Conservation (phyloP, 2,888 invertebrate species). For the Trichopoda pennipes region DNA sequence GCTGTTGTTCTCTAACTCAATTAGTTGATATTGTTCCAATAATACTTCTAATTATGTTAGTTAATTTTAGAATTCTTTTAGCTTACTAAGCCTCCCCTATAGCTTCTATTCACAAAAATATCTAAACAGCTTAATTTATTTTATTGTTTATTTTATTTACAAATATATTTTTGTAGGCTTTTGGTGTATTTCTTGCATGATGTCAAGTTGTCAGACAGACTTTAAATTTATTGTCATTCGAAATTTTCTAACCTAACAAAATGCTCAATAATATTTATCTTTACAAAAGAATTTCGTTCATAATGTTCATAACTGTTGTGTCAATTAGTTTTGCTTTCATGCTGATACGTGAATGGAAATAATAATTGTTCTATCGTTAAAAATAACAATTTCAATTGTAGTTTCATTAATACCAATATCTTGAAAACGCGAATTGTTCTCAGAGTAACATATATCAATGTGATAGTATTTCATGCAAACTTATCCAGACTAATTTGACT, state of each 20-base stretch:
- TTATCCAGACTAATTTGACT: too few relatives aligned
- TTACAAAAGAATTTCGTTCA: background rate
- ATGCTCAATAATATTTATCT: constrained; percentile 6
- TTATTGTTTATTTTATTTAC: constrained; percentile 27
- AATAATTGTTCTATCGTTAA: too few relatives aligned
- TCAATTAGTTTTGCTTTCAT: constrained; percentile 29
- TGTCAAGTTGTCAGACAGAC: constrained; percentile 27
- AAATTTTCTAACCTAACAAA: constrained; percentile 1
- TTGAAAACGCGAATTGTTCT: too few relatives aligned
- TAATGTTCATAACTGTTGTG: constrained; percentile 10
- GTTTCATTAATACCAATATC: too few relatives aligned
- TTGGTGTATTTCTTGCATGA: background rate
- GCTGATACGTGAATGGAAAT: constrained; percentile 11
- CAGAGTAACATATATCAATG: too few relatives aligned
- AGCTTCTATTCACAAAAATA: background rate
- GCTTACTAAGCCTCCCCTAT: background rate
- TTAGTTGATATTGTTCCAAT: background rate
- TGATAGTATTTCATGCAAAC: too few relatives aligned
- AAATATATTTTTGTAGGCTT: background rate
- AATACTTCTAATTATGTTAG: background rate
- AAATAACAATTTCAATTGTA: too few relatives aligned
- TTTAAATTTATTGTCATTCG: constrained; percentile 15
- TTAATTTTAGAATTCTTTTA: too few relatives aligned
- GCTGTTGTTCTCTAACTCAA: too few relatives aligned
- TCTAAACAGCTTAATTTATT: constrained; percentile 8